phyloP scores from a whole-genome alignment of 2,797 vertebrate genomes.

The Pempheris klunzingeri region DNA sequence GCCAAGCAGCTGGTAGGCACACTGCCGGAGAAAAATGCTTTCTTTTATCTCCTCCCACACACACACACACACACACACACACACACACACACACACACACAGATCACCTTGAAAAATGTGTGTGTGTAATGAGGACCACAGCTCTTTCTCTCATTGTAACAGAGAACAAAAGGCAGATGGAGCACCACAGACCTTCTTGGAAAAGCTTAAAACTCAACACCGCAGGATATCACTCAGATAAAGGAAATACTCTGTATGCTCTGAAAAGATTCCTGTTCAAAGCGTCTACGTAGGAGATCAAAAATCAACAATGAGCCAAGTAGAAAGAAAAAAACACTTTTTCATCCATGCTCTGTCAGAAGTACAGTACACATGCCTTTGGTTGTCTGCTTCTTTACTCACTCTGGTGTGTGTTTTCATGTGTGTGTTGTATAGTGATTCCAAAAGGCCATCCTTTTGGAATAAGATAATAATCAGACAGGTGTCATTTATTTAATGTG shows the following conservation, averaged over 20 bases:
- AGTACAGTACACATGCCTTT: not conserved
- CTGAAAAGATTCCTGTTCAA: constrained; percentile 20
- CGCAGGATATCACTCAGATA: constrained; percentile 17
- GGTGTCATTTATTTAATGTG: not conserved
- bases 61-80: constrained; percentile 51
- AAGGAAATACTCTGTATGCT: constrained; percentile 18
- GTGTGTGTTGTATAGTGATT: too few species aligned
- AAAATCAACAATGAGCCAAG: constrained; percentile 7
- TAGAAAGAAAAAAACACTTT: not conserved
- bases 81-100: constrained; percentile 25
- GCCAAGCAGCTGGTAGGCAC: constrained; percentile 86
- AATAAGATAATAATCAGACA: not conserved
- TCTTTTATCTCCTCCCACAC: constrained; percentile 67
- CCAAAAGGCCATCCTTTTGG: not conserved
- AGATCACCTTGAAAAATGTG: constrained; percentile 75
- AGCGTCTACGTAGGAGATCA: not conserved
- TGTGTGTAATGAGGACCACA: constrained; percentile 50
- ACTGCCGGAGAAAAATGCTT: constrained; percentile 75
- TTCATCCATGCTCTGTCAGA: not conserved
- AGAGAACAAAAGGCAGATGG: constrained; percentile 80
- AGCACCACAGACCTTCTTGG: constrained; percentile 33
- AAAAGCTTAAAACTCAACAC: constrained; percentile 23
- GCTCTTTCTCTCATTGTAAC: constrained; percentile 74
- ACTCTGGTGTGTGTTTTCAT: not conserved
- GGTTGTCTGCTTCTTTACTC: not conserved